These are phyloP conservation scores for Eustalomyia histrio DNA, from an alignment of 2,888 invertebrate species.

Conservation along the genomic window DNA sequence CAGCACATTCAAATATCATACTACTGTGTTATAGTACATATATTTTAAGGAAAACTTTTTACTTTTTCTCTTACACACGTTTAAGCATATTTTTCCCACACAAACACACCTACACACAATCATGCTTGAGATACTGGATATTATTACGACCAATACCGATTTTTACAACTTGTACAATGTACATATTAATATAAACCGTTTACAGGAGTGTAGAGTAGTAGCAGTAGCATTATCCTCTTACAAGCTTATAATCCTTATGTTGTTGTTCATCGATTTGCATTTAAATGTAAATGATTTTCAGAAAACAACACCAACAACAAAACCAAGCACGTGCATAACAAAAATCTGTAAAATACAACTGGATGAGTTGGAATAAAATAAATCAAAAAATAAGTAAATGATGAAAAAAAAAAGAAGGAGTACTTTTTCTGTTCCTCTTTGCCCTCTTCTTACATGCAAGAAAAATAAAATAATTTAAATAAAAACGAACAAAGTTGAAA, in stretches of 20 bases:
- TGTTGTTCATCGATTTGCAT: slow-evolving; percentile 52
- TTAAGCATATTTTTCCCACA: slow-evolving; percentile 30
- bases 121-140: not conserved
- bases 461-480: slow-evolving; percentile 32
- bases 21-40: not conserved
- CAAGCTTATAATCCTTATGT: slow-evolving; percentile 50
- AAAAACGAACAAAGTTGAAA: slow-evolving; percentile 5
- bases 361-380: not conserved
- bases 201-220: slow-evolving; percentile 20
- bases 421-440: not conserved
- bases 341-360: slow-evolving; percentile 42
- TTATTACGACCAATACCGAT: not conserved
- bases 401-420: not conserved
- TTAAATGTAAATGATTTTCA: slow-evolving; percentile 54
- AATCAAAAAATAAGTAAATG: not conserved
- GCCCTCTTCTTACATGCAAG: not conserved
- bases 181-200: not conserved
- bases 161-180: no score
- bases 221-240: slow-evolving; percentile 46
- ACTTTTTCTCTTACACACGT: slow-evolving; percentile 40
- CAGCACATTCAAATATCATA: not conserved
- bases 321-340: slow-evolving; percentile 49
- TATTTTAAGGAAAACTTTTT: slow-evolving; percentile 1
- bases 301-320: slow-evolving; percentile 21
- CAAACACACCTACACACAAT: not conserved